Conservation (phyloP, 2,888 invertebrate genomes). For the Meandrusa payeni region DNA sequence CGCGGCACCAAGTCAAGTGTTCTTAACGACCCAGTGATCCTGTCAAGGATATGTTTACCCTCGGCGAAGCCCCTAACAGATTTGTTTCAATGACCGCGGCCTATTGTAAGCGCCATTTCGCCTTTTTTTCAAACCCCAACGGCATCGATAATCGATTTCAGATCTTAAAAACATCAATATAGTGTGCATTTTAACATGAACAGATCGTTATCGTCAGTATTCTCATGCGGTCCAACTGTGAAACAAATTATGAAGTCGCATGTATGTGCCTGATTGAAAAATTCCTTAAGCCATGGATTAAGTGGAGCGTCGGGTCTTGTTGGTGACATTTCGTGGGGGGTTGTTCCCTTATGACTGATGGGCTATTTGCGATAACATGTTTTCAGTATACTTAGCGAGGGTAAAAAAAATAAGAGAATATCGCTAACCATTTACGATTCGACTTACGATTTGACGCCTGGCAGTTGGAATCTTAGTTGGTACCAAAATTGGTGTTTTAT, state of each 20-base stretch:
- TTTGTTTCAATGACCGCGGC: constrained; percentile 57
- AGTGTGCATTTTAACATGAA: constrained; percentile 33
- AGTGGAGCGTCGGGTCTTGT: constrained; percentile 50
- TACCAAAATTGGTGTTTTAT: too few relatives aligned
- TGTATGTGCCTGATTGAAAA: constrained; percentile 70
- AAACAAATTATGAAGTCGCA: constrained; percentile 64
- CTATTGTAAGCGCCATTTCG: constrained; percentile 66
- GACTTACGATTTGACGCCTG: too few relatives aligned
- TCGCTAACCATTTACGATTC: too few relatives aligned
- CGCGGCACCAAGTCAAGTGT: constrained; percentile 20
- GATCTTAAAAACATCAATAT: constrained; percentile 20
- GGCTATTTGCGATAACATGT: constrained; percentile 8
- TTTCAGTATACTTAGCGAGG: too few relatives aligned
- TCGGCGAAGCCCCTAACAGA: constrained; percentile 48
- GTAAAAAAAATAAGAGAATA: too few relatives aligned
- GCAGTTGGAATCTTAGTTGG: too few relatives aligned
- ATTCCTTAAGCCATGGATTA: constrained; percentile 61
- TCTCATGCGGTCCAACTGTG: constrained; percentile 50
- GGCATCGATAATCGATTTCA: constrained; percentile 22
- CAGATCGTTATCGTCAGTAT: constrained; percentile 51
- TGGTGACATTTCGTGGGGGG: constrained; percentile 54
- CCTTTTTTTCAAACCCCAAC: constrained; percentile 43
- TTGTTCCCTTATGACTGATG: constrained; percentile 37
- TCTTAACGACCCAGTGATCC: constrained; percentile 21
- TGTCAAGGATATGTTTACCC: constrained; percentile 42